phyloP scores from a whole-genome alignment of 1,140 invertebrate species.

The Fopius arisanus region DNA sequence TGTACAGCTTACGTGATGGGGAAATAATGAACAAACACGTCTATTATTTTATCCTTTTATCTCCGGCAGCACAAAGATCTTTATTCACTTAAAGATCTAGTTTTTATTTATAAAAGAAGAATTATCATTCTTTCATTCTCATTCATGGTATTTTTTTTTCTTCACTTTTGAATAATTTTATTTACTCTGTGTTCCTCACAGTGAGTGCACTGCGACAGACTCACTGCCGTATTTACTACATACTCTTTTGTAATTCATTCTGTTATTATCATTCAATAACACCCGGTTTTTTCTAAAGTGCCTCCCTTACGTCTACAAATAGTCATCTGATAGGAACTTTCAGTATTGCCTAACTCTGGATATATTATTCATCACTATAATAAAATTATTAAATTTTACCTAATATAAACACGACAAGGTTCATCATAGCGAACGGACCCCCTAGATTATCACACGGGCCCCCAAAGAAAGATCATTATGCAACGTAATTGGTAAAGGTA shows the following conservation, averaged over 20 bases:
- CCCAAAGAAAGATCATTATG: slow-evolving; percentile 27
- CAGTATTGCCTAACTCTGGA: slow-evolving; percentile 64
- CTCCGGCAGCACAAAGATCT: slow-evolving; percentile 1
- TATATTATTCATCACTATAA: slow-evolving; percentile 56
- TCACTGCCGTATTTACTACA: not conserved
- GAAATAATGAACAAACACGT: slow-evolving; percentile 37
- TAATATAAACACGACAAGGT: slow-evolving; percentile 40
- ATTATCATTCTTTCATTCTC: slow-evolving; percentile 17
- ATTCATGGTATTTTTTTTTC: not conserved
- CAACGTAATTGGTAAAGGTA: slow-evolving; percentile 12
- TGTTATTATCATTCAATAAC: slow-evolving; percentile 27
- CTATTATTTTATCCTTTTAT: not conserved
- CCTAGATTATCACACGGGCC: slow-evolving; percentile 63
- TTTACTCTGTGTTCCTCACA: not conserved
- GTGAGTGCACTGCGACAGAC: not conserved
- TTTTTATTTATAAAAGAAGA: slow-evolving; percentile 27
- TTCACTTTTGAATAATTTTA: not conserved
- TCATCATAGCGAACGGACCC: slow-evolving; percentile 47
- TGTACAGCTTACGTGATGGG: slow-evolving; percentile 51
- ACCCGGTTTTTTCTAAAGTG: slow-evolving; percentile 42
- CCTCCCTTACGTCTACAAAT: slow-evolving; percentile 44
- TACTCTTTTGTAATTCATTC: not conserved
- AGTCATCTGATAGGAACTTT: slow-evolving; percentile 66
- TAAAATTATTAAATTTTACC: slow-evolving; percentile 38
- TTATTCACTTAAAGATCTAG: slow-evolving; percentile 25